These are phyloP conservation scores for Pheosia tremula DNA, from an alignment of 2,888 invertebrate species.

Conservation along the genomic window DNA sequence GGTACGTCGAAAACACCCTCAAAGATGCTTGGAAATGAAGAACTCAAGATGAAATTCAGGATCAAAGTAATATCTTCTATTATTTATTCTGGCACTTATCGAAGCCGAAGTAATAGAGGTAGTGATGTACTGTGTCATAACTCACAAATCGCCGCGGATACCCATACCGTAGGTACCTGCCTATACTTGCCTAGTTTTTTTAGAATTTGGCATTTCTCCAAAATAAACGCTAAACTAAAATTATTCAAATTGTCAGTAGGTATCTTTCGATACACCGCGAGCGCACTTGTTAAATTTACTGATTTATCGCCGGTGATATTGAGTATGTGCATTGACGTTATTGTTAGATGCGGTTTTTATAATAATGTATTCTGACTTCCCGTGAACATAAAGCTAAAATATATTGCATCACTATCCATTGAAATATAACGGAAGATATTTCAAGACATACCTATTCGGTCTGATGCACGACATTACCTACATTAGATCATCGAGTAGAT, in stretches of 20 bases:
- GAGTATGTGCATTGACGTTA: constrained; percentile 20
- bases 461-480: not conserved
- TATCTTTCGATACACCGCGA: constrained; percentile 32
- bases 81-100: constrained; percentile 10
- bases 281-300: constrained; percentile 28
- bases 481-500: not conserved
- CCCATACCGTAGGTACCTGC: constrained; percentile 17
- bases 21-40: not conserved
- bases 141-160: constrained; percentile 36
- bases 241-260: constrained; percentile 42
- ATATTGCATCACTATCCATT: not conserved
- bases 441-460: too few species aligned
- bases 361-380: not conserved
- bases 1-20: not conserved
- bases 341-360: constrained; percentile 10
- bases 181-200: constrained; percentile 32
- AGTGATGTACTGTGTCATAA: constrained; percentile 32
- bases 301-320: constrained; percentile 32
- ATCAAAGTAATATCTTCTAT: constrained; percentile 15
- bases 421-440: not conserved
- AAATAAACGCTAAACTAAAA: constrained; percentile 42
- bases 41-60: constrained; percentile 5
- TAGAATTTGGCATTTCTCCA: constrained; percentile 52
- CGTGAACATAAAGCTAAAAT: not conserved
- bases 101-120: constrained; percentile 10